A percentile compares a stretch with the other conserved stretches of the same genome.
Conservation (phyloP, 2,797 vertebrate species). For the Lophotriccus pileatus region DNA sequence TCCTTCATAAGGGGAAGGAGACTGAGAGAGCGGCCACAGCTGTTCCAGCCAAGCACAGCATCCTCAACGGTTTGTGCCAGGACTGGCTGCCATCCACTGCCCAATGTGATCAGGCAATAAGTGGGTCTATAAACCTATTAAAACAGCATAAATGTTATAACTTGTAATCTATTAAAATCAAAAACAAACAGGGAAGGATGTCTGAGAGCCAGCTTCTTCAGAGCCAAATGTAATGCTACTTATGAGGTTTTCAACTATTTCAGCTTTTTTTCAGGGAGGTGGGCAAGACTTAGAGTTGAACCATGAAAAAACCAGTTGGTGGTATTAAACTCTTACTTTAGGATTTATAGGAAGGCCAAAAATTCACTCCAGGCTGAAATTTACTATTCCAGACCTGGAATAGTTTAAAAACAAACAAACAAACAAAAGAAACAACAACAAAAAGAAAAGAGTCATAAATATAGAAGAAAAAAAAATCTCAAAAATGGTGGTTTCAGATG, state of each 20-base stretch:
- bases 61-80: background rate
- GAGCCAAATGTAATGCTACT: conserved; percentile 20
- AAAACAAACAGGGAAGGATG: conserved; percentile 33
- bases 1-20: background rate
- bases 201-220: background rate
- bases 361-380: conserved; percentile 11
- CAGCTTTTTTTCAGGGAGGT: background rate
- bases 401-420: background rate
- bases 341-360: conserved; percentile 1
- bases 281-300: background rate
- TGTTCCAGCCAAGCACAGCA: conserved; percentile 33
- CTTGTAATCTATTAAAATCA: conserved; percentile 28
- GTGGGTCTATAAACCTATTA: conserved; percentile 23
- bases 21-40: background rate
- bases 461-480: background rate
- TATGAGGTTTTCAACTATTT: background rate
- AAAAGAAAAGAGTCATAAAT: background rate
- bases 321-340: conserved; percentile 28
- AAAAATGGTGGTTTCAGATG: background rate
- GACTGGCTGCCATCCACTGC: conserved; percentile 6
- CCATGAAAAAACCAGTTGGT: conserved; percentile 40
- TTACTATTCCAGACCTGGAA: background rate
- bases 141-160: conserved; percentile 34
- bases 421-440: background rate
- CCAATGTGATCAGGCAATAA: background rate